Evolutionary conservation across 2,797 vertebrate species (phyloP).

Genomic region (Brotula barbata): DNA sequence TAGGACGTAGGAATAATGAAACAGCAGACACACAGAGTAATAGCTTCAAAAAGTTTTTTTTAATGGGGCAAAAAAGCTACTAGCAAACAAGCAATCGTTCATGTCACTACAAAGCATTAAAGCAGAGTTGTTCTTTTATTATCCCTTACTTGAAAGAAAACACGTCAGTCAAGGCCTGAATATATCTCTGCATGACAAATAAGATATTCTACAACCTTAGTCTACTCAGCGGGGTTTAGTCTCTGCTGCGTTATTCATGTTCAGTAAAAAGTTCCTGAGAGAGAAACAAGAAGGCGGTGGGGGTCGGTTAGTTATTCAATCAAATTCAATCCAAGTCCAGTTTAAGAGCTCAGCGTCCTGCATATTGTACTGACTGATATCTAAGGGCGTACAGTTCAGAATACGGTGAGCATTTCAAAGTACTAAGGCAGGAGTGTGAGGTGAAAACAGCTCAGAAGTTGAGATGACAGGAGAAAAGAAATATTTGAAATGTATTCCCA

Average conservation of each 20-base stretch:
- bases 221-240: constrained; percentile 26
- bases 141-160: constrained; percentile 62
- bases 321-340: constrained; percentile 1
- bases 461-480: constrained; percentile 18
- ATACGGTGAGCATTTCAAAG: constrained; percentile 17
- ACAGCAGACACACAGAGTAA: constrained; percentile 20
- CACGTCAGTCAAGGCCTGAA: constrained; percentile 42
- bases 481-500: constrained; percentile 4
- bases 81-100: constrained; percentile 46
- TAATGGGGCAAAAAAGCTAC: constrained; percentile 52
- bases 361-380: constrained; percentile 7
- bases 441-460: constrained; percentile 36
- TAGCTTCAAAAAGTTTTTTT: constrained; percentile 62
- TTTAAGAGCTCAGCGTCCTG: constrained; percentile 11
- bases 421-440: constrained; percentile 52
- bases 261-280: constrained; percentile 37
- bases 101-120: constrained; percentile 56
- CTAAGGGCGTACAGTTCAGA: constrained; percentile 26
- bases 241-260: constrained; percentile 24
- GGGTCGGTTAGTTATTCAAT: constrained; percentile 17
- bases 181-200: constrained; percentile 4
- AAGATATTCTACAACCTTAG: constrained; percentile 5
- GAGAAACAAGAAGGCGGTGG: constrained; percentile 2
- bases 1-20: constrained; percentile 1
- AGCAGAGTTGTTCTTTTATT: constrained; percentile 36